Evolutionary conservation across 2,888 invertebrate species (phyloP).

Genomic region (Muschampia plurimacula): DNA sequence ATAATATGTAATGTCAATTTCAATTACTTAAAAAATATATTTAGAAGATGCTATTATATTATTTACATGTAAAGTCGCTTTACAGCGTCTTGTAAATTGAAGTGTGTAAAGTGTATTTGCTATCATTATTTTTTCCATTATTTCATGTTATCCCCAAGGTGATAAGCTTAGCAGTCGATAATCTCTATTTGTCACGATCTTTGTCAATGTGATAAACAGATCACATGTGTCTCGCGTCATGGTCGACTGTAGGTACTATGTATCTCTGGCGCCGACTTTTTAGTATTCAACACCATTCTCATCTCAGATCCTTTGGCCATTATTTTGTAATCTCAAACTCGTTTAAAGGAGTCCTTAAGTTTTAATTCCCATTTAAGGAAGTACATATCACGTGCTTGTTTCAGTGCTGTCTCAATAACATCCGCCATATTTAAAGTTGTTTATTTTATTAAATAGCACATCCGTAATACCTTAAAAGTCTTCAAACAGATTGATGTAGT

Average conservation of each 20-base stretch:
- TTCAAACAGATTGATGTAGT: no score
- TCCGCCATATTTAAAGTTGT: conserved; percentile 7
- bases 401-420: conserved; percentile 8
- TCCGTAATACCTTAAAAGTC: background rate
- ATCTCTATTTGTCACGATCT: conserved; percentile 72
- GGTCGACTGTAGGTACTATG: conserved; percentile 42
- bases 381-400: conserved; percentile 14
- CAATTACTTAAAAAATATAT: no score
- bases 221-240: conserved; percentile 63
- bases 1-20: no score
- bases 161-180: conserved; percentile 56
- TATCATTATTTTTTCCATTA: conserved; percentile 44
- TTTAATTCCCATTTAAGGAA: conserved; percentile 20
- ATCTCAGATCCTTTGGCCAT: conserved; percentile 36
- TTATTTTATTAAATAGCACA: background rate
- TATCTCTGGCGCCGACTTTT: conserved; percentile 37
- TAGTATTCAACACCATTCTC: conserved; percentile 42
- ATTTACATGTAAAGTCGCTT: background rate
- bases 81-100: background rate
- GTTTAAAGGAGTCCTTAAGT: conserved; percentile 37
- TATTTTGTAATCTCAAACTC: conserved; percentile 36
- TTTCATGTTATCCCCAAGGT: conserved; percentile 52
- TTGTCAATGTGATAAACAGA: conserved; percentile 66
- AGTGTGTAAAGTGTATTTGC: background rate
- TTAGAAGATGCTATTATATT: no score